Base-by-base conservation (phyloP, 92 coral and sea anemone genomes). In the Siderastrea siderea region DNA sequence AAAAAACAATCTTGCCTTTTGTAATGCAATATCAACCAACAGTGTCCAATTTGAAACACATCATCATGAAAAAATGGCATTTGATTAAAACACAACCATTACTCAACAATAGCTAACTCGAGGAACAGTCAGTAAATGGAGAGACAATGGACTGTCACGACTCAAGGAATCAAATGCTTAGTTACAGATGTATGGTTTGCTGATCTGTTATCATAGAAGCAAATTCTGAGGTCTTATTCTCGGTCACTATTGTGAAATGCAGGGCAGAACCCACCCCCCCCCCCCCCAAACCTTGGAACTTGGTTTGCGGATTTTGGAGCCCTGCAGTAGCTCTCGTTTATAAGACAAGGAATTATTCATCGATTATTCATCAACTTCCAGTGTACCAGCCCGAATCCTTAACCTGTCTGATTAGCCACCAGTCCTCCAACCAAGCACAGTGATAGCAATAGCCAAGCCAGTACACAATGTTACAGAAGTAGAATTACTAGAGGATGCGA, bases 361-460 rank as follows among this genome's bases (percentile, higher is more conserved):
- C 54, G 85, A n/a, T n/a, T n/a, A n/a, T n/a, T n/a, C n/a, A n/a
- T n/a, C 84, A 15, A 68, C 75, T 14, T 84, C 78, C 4, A 47
- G 85, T 66, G 74, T 72, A 50, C 83, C 91, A 54, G 65, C 81
- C 53, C 82, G 89, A 61, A 70, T 85, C 15, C 72, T 90, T 19
- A 81, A 80, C 62, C 53, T 84, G 13, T 75, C 74, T 12, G 85
- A 83, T 43, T 92, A 88, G 52, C 90, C 89, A 6, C 92, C 78
- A 74, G 78, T 84, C 66, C 67, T 75, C 19, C 50, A 68, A 48
- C 69, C 86, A 1, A 82, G 79, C 68, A 87, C 94, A 61, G 78
- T 81, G 44, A 82, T 87, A 68, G 92, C 92, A 69, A 49, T 91
- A 47, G 89, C 94, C 60, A n/a, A n/a, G n/a, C n/a, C n/a, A n/a